Base-by-base conservation (phyloP, 2,113 vertebrate genomes). In the Xenopus borealis region DNA sequence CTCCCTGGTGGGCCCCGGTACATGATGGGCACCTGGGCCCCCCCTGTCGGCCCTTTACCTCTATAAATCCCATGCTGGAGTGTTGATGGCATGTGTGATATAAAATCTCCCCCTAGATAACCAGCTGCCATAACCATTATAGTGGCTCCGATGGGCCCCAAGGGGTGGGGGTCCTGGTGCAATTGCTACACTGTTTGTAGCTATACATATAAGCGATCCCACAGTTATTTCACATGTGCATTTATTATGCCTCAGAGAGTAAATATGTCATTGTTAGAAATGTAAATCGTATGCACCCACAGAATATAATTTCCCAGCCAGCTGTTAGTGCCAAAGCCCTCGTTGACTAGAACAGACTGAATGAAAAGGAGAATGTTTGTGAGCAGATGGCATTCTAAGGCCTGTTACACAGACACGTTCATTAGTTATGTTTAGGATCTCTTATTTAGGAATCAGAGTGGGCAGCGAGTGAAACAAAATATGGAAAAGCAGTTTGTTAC, bases 261-360 rank as follows among this genome's bases (percentile, higher is more conserved):
- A 77, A 72, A 72, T 63, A 72, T 63, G 19, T 47, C 59, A 55
- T 7, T 62, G n/a, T 20, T 71, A 16, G 55, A n/a, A 62, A 71
- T 62, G 69, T 62, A 61, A 62, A 69, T 33, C 52, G 66, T 44
- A 44, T 10, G 45, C 67, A 53, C 58, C 73, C 58, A 69, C 58
- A 20, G 74, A 59, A 57, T 77, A 64, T 77, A 57, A 55, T 70
- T 57, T 77, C 62, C 53, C 67, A 64, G 20, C n/a, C 74, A 77
- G 66, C 74, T 77, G 74, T 57, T 77, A 46, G 20, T 64, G 59
- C 74, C 17, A 62, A 77, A 64, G 66, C 14, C 61, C 18, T 27
- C 8, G 19, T 2, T 3, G 46, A 45, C 74, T 17, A 64, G 66
- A 70, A 70, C 57, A 70, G 59, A 63, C 59, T 50, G 47, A 46